Conservation (phyloP, 2,113 vertebrate species). For the Anseranas semipalmata region DNA sequence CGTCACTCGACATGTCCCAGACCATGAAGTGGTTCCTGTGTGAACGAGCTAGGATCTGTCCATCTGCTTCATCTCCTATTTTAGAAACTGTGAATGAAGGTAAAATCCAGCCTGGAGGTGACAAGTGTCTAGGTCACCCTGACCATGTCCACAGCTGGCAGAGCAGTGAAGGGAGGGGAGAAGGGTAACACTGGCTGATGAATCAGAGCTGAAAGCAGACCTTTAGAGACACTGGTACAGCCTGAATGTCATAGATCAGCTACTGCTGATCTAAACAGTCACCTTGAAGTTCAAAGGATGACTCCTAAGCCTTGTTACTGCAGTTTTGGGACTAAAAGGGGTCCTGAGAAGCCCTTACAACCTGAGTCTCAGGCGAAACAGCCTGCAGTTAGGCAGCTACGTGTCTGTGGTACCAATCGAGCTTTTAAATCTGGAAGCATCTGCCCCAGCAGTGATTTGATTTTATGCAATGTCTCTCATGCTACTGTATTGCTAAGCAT, state of each 20-base stretch:
- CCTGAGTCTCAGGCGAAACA: neutral
- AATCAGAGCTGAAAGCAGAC: slow-evolving; percentile 36
- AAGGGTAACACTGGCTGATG: neutral
- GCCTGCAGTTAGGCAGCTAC: neutral
- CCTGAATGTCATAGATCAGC: slow-evolving; percentile 8
- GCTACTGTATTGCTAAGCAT: slow-evolving; percentile 20
- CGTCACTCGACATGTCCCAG: neutral
- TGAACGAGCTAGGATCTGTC: neutral
- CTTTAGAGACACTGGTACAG: neutral
- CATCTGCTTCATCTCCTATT: slow-evolving; percentile 7
- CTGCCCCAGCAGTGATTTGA: slow-evolving; percentile 55
- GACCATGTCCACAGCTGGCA: slow-evolving; percentile 32
- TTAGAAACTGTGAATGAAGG: slow-evolving; percentile 14
- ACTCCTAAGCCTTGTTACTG: slow-evolving; percentile 19
- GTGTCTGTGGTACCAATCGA: slow-evolving; percentile 23
- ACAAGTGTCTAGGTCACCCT: slow-evolving; percentile 28
- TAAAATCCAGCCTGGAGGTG: slow-evolving; percentile 38
- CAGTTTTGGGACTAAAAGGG: neutral
- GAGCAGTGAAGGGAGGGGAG: neutral
- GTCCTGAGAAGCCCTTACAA: neutral
- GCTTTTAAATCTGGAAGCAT: slow-evolving; percentile 58
- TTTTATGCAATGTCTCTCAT: slow-evolving; percentile 61
- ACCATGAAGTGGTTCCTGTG: neutral
- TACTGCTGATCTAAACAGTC: slow-evolving; percentile 20
- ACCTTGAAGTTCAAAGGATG: slow-evolving; percentile 24